Evolutionary conservation across 1,140 invertebrate species (phyloP).

Genomic region (Pomacea maculata): DNA sequence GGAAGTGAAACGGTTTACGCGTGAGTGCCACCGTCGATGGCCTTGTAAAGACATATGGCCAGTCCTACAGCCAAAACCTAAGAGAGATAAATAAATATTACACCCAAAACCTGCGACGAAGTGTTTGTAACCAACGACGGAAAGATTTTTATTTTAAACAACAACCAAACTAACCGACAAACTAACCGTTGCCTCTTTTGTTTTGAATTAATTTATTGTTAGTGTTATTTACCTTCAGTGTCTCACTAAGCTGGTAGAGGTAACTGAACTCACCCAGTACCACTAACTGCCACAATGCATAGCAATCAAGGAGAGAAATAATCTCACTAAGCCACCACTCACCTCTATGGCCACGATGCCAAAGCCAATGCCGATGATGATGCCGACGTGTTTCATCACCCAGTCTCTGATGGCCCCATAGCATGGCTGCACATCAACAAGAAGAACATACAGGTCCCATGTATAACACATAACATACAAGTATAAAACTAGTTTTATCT

Average conservation of each 20-base stretch:
- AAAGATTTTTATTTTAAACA: too few relatives aligned
- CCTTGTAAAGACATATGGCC: background rate
- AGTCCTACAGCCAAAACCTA: conserved; percentile 17
- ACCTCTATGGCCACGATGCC: conserved; percentile 26
- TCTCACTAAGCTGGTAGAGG: background rate
- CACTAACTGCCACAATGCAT: background rate
- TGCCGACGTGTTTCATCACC: conserved; percentile 5
- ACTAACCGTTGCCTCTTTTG: too few relatives aligned
- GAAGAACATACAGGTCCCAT: too few relatives aligned
- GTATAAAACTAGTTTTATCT: too few relatives aligned
- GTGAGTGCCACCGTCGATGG: conserved; percentile 15
- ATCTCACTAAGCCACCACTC: too few relatives aligned
- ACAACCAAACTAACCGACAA: too few relatives aligned
- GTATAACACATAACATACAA: too few relatives aligned
- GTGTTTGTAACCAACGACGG: too few relatives aligned
- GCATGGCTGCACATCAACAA: background rate
- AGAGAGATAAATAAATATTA: background rate
- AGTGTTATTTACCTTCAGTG: too few relatives aligned
- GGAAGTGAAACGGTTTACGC: background rate
- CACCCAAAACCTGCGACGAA: too few relatives aligned
- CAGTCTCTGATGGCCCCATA: conserved; percentile 24
- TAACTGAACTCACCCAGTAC: background rate
- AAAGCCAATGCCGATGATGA: conserved; percentile 19
- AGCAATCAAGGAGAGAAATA: background rate
- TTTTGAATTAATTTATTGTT: too few relatives aligned